Percentiles rank a stretch among this genome's conserved stretches.
Evolutionary conservation across 2,888 invertebrate species (phyloP).

Genomic region (Drosophila aldrichi): DNA sequence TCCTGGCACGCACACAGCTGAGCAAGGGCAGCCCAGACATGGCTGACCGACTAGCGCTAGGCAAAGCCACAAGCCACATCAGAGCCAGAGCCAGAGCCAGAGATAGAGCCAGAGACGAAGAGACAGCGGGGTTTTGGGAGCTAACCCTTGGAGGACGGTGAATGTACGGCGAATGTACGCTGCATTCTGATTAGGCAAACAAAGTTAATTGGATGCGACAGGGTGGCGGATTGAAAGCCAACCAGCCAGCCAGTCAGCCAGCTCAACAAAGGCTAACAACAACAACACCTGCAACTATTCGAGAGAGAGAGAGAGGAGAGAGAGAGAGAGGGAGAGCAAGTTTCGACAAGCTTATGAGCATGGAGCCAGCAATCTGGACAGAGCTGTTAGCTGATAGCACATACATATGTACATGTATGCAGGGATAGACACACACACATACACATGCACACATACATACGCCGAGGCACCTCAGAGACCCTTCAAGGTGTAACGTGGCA

Average conservation of each 20-base stretch:
- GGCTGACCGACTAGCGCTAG: slow-evolving; percentile 41
- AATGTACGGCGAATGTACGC: slow-evolving; percentile 36
- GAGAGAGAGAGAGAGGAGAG: slow-evolving; percentile 4
- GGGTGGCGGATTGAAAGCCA: slow-evolving; percentile 48
- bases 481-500: neutral
- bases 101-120: neutral
- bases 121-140: slow-evolving; percentile 8
- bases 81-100: slow-evolving; percentile 1
- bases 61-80: slow-evolving; percentile 3
- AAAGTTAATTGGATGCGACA: slow-evolving; percentile 76
- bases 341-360: slow-evolving; percentile 32
- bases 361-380: slow-evolving; percentile 29
- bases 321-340: slow-evolving; percentile 14
- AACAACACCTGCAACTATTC: slow-evolving; percentile 32
- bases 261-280: slow-evolving; percentile 27
- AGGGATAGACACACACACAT: neutral
- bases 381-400: slow-evolving; percentile 9
- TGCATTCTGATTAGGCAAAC: slow-evolving; percentile 79
- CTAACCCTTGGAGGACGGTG: slow-evolving; percentile 12
- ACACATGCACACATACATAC: neutral
- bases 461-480: neutral
- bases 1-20: slow-evolving; percentile 59
- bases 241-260: slow-evolving; percentile 28
- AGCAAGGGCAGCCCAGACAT: slow-evolving; percentile 47
- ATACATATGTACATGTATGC: neutral